Percentiles rank a stretch among this genome's conserved stretches.
Evolutionary conservation across 1,140 invertebrate genomes (phyloP).

Genomic region (Sinella curviseta): DNA sequence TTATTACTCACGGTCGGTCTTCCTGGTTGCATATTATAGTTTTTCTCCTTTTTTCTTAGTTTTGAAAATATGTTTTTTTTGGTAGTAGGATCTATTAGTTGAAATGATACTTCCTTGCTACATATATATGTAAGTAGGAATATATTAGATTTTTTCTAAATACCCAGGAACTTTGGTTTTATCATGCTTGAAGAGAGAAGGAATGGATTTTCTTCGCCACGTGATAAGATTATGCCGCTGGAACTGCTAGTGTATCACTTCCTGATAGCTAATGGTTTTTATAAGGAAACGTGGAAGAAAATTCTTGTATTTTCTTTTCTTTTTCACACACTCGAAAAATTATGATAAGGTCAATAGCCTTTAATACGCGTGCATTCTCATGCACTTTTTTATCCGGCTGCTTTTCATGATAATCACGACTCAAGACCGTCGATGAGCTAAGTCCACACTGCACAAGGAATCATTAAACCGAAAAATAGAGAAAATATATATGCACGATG

Average conservation of each 20-base stretch:
- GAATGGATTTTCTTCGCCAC: neutral
- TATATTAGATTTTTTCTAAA: neutral
- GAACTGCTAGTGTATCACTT: no score
- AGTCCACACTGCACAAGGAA: no score
- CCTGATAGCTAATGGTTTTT: neutral
- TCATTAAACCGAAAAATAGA: no score
- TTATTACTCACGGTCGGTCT: slow-evolving; percentile 9
- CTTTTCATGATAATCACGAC: neutral
- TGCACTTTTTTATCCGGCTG: neutral
- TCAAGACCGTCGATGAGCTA: no score
- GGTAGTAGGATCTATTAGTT: neutral
- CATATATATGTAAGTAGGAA: no score
- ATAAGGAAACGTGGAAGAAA: no score
- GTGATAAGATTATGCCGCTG: slow-evolving; percentile 6
- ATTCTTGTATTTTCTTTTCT: no score
- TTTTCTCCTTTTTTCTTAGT: neutral
- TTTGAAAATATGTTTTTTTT: neutral
- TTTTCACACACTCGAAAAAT: neutral
- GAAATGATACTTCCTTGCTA: slow-evolving; percentile 16
- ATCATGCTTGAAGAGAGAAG: neutral
- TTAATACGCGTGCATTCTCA: neutral
- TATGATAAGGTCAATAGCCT: slow-evolving; percentile 1
- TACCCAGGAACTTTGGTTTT: no score
- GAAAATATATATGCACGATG: no score
- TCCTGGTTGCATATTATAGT: neutral